Base-by-base conservation (phyloP, 2,888 invertebrate species). In the Chalcis sispes region DNA sequence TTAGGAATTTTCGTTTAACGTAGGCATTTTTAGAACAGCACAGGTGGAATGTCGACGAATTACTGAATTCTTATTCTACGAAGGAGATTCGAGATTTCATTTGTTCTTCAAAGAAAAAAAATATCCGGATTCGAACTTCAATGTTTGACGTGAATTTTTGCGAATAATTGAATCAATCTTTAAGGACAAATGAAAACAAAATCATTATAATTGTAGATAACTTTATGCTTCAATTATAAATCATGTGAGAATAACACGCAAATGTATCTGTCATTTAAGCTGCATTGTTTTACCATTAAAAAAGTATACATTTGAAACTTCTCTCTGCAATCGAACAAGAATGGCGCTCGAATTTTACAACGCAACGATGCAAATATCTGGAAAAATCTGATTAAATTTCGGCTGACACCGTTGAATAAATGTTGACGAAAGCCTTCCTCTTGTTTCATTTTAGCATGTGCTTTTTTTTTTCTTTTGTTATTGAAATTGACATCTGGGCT, bases 391-490 rank as follows among this genome's bases (percentile, higher is more conserved):
- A 32, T 69, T 48, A 46, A 56, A 46, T 18, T 20, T 8, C 10
- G 25, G 18, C 25, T 42, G 46, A 27, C 62, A 56, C 62, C 48
- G 48, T 1, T 48, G n/a, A n/a, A 69, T 74, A 46, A 69, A 74
- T 74, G 69, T 74, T 74, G 25, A 48, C 56, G 27, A 4, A 29
- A 18, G 23, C n/a, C n/a, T n/a, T n/a, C n/a, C n/a, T n/a, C n/a
- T n/a, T n/a, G n/a, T n/a, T n/a, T n/a, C n/a, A n/a, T n/a, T n/a
- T n/a, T n/a, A n/a, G n/a, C n/a, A n/a, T n/a, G n/a, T n/a, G n/a
- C n/a, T n/a, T n/a, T n/a, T n/a, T n/a, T n/a, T n/a, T n/a, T n/a
- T n/a, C n/a, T n/a, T n/a, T n/a, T n/a, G n/a, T n/a, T n/a, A n/a
- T n/a, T n/a, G n/a, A n/a, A n/a, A n/a, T n/a, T n/a, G n/a, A n/a